phyloP scores from a whole-genome alignment of 2,113 vertebrate genomes.

The Nipponia nippon region DNA sequence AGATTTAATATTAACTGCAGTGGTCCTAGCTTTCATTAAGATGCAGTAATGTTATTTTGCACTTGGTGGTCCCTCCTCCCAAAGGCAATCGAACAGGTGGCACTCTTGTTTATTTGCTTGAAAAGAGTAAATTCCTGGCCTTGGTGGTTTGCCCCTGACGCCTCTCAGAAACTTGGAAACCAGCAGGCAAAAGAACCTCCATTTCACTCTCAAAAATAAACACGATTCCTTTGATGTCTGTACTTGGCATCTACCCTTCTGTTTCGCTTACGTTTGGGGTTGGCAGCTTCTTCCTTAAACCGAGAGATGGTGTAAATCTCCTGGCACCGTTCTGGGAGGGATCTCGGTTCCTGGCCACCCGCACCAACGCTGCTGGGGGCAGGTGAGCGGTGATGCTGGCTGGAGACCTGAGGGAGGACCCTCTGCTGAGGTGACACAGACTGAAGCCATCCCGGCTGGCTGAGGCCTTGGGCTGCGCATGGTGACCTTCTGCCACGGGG shows the following conservation, averaged over 20 bases:
- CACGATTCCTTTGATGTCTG: neutral
- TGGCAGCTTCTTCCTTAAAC: neutral
- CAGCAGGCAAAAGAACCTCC: neutral
- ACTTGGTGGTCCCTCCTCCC: neutral
- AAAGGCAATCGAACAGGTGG: neutral
- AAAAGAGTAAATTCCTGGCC: neutral
- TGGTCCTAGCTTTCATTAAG: neutral
- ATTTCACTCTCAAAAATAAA: neutral
- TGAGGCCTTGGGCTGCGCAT: accelerated
- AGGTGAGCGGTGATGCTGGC: neutral
- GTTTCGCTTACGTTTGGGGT: neutral
- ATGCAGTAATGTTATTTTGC: neutral
- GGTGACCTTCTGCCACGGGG: neutral
- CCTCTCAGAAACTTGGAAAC: neutral
- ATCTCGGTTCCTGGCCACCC: accelerated
- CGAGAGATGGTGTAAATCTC: neutral
- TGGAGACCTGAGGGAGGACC: neutral
- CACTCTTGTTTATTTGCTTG: neutral
- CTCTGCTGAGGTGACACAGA: neutral
- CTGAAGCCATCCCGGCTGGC: neutral
- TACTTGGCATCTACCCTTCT: neutral
- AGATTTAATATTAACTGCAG: neutral
- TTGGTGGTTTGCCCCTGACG: neutral
- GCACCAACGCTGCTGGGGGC: neutral
- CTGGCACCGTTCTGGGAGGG: neutral